Evolutionary conservation across 1,140 invertebrate species (phyloP).

Genomic region (Neodiprion virginianus): DNA sequence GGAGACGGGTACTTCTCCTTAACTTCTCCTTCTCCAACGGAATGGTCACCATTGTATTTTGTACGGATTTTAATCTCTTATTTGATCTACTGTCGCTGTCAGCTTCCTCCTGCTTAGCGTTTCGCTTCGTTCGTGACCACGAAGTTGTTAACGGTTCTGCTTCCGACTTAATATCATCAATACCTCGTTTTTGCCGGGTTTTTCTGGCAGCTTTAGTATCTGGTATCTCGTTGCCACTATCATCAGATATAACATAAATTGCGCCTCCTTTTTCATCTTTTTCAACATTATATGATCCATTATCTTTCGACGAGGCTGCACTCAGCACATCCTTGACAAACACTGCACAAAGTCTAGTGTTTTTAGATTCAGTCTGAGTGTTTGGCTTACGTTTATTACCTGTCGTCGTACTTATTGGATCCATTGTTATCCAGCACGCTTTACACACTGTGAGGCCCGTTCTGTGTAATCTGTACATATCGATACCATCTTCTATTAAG

Average conservation of each 20-base stretch:
- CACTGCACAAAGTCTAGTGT: conserved; percentile 47
- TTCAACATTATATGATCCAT: conserved; percentile 33
- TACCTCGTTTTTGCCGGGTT: background rate
- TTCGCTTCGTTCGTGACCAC: background rate
- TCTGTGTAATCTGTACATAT: conserved; percentile 45
- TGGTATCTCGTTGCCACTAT: conserved; percentile 7
- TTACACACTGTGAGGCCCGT: conserved; percentile 48
- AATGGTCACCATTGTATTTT: conserved; percentile 25
- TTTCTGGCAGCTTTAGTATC: background rate
- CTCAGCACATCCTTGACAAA: conserved; percentile 50
- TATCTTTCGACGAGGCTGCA: conserved; percentile 2
- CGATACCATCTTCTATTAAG: conserved; percentile 29
- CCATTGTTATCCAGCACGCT: conserved; percentile 45
- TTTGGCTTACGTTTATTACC: conserved; percentile 21
- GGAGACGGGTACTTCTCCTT: conserved; percentile 6
- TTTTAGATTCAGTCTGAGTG: background rate
- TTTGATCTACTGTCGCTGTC: conserved; percentile 14
- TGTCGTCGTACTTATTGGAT: conserved; percentile 28
- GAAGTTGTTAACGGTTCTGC: background rate
- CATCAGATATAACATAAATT: background rate
- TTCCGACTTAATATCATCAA: background rate
- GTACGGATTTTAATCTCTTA: background rate
- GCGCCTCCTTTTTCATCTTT: conserved; percentile 13
- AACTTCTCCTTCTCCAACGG: conserved; percentile 1
- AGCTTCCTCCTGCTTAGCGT: background rate